Evolutionary conservation across 2,113 vertebrate species (phyloP), one percentile per base, ranked within the genome.

Genomic region (Malurus cyaneus): DNA sequence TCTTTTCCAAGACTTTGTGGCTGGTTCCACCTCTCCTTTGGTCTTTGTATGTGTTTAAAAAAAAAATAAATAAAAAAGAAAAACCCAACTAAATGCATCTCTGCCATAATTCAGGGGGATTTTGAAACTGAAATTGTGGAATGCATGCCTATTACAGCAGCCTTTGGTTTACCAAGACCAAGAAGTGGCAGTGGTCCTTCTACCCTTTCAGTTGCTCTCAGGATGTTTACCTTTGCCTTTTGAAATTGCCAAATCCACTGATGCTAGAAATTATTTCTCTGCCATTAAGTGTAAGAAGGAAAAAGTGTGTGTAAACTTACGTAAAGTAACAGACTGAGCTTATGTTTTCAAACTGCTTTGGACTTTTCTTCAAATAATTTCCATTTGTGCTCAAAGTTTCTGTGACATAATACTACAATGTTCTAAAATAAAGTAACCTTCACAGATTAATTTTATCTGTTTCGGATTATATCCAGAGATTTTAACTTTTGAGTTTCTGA

Each of bases 381-480:
- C 93, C 72, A 93, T 94, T 97, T 89, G 93, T 91, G 42, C 76
- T 97, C 62, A 86, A 34, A 96, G 50, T 94, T 97, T 96, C 92
- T 96, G 74, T 97, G 95, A 96, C 87, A 70, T 96, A 96, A 96
- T 97, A 71, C 70, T 34, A 90, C 41, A 93, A 4, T 82, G 19
- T 93, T 97, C 79, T 96, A 77, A 96, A 97, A 96, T 65, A 95
- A 93, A 91, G 94, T 95, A 94, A 95, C 64, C 50, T 95, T 69
- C 47, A 21, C 50, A 64, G 49, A 73, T 96, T 42, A 94, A 86
- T 44, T 96, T 95, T 64, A 76, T 95, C 71, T 96, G 59, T 86
- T 97, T 97, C 62, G 8, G 78, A 91, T 96, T 96, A 91, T 87
- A 92, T n/a, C 7, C 44, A 82, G 84, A 78, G 56, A 67, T 83